Percentiles rank a stretch among this genome's conserved stretches.
These are phyloP conservation scores for Lamellibrachia satsuma DNA, from an alignment of 2,888 invertebrate genomes.

Conservation along the genomic window DNA sequence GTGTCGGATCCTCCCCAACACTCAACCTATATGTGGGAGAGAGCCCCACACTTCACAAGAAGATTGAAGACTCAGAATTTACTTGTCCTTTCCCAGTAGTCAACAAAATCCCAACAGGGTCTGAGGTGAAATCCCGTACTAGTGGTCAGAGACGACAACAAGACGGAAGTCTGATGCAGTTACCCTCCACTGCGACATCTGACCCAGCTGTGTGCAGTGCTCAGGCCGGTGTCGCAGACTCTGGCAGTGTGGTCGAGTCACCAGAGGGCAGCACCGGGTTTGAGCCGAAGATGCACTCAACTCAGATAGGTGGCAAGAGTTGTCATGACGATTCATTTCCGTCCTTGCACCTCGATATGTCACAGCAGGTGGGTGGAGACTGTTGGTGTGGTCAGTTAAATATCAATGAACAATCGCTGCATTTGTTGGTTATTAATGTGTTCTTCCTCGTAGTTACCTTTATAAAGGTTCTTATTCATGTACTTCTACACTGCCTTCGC, in stretches of 20 bases:
- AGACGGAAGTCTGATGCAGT: background rate
- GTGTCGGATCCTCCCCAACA: background rate
- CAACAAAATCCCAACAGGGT: background rate
- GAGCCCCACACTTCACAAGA: background rate
- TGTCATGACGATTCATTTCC: background rate
- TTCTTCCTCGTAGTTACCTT: no score
- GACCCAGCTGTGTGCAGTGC: background rate
- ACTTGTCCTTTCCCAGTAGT: background rate
- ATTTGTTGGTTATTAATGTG: no score
- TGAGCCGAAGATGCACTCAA: background rate
- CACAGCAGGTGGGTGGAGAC: background rate
- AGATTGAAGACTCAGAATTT: background rate
- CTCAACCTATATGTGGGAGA: background rate
- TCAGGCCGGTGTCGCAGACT: background rate
- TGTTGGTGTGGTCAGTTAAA: background rate
- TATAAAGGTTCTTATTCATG: no score
- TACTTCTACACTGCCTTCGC: no score
- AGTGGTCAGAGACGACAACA: background rate
- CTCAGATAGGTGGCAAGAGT: background rate
- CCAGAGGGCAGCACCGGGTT: background rate
- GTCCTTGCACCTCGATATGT: background rate
- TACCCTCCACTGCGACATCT: background rate
- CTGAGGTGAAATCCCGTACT: background rate
- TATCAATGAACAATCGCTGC: background rate
- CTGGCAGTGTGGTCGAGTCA: background rate